Evolutionary conservation across 2,113 vertebrate species (phyloP), one percentile per base, ranked within the genome.

Genomic region (Addax nasomaculatus): DNA sequence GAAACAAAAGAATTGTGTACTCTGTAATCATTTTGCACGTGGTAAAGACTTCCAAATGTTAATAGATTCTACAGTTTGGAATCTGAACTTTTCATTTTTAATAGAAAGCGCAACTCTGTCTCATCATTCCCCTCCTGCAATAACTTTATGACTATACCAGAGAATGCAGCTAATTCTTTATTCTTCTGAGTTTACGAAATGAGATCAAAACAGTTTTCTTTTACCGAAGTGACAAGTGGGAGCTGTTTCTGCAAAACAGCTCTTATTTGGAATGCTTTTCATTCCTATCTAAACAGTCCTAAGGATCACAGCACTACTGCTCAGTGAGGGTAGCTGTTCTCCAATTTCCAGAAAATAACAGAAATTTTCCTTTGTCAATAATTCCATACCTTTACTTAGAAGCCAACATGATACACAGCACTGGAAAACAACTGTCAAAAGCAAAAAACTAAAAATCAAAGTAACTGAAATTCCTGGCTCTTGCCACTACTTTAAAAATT

Each of bases 171-270:
- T 60, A 93, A 62, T 5, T 92, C 43, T 55, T 95, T 57, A 62
- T 62, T 97, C 67, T 93, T 86, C 30, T 80, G 29, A 88, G 70
- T 96, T 98, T 83, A 92, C 39, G 49, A 29, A 97, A 97, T 47
- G 13, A 84, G 4, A 47, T 58, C 64, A 95, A 95, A 93, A 81
- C 49, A 39, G 49, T 70, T 94, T 93, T 95, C 84, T 49, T 92
- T 92, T 76, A 80, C 29, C 29, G 55, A 95, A 95, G 53, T 86
- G 89, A 93, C 17, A 88, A 83, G 45, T n/a, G 11, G 51, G 30
- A 49, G 7, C 49, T 60, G 13, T 64, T 88, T 88, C 49, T 91
- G 17, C 53, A 96, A 87, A 96, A 90, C 25, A 87, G 23, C 16
- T 88, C 39, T 93, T 87, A 94, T 57, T 47, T 94, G 62, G 33